A percentile compares a stretch with the other conserved stretches of the same genome.
phyloP scores from a whole-genome alignment of 2,888 invertebrate species.

The Ceramica pisi region DNA sequence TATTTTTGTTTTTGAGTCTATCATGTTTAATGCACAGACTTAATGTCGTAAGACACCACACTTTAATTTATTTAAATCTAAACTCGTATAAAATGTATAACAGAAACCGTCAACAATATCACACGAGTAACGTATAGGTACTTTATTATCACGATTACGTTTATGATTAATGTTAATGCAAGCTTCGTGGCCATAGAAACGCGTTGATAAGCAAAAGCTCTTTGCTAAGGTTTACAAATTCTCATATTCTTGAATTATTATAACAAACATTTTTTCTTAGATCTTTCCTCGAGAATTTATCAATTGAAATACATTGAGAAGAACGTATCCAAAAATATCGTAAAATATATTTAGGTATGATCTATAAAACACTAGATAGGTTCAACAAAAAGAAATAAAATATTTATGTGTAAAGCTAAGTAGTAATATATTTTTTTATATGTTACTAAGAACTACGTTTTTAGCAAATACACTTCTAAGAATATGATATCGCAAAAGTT shows the following conservation, averaged over 20 bases:
- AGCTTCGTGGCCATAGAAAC: conserved; percentile 28
- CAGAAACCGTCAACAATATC: conserved; percentile 13
- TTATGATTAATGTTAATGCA: conserved; percentile 45
- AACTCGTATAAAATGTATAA: conserved; percentile 7
- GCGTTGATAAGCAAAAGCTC: conserved; percentile 53
- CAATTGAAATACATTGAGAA: conserved; percentile 21
- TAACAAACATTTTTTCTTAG: background rate
- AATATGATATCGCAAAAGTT: conserved; percentile 48
- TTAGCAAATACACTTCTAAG: conserved; percentile 48
- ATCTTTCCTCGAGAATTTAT: conserved; percentile 5
- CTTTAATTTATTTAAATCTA: conserved; percentile 8
- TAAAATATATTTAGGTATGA: conserved; percentile 21
- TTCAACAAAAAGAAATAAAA: conserved; percentile 45
- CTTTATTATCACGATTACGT: conserved; percentile 28
- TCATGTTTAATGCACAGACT: background rate
- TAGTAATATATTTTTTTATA: conserved; percentile 47
- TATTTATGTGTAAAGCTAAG: conserved; percentile 34
- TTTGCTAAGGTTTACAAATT: conserved; percentile 26
- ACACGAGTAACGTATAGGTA: conserved; percentile 1
- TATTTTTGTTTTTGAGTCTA: conserved; percentile 8
- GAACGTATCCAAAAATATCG: conserved; percentile 21
- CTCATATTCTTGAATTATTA: conserved; percentile 21
- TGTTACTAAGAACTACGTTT: conserved; percentile 49
- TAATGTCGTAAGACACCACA: conserved; percentile 2
- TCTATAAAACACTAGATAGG: conserved; percentile 23